Evolutionary conservation across 2,113 vertebrate genomes (phyloP), one percentile per base, ranked within the genome.

Genomic region (Brachyhypopomus occidentalis): DNA sequence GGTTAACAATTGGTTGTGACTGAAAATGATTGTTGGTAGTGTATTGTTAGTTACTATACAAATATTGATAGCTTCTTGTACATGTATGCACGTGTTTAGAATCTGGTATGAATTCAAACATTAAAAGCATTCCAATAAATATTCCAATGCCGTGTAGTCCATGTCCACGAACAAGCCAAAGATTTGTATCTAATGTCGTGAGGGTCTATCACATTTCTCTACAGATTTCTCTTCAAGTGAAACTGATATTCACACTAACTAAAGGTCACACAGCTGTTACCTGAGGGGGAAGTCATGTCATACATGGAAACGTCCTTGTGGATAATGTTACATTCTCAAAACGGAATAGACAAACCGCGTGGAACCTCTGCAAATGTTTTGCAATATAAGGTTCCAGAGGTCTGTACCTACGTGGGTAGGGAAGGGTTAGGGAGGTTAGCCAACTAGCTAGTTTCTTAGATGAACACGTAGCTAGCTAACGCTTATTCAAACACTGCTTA

Each of bases 381-480:
- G 8, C 17, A 30, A 55, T 17, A 41, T 62, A 81, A 80, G 55
- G 25, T 80, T 74, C 71, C n/a, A 73, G 79, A 66, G 1, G 59
- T 74, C 19, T 64, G 20, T 34, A 20, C 22, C 7, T 30, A 8
- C 30, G 19, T 52, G 8, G 7, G 12, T 64, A 30, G 17, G 25
- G 2, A 30, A 30, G 8, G 7, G 25, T 64, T 16, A 30, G 25
- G 23, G 23, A 25, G 23, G 23, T 64, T 27, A 12, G 8, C 23
- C 27, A 64, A 0, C 25, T 64, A 27, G 23, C 62, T 23, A 1
- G 20, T 63, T 20, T 23, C 8, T n/a, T 45, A 45, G 41, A 45
- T 11, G 41, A 45, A 11, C 41, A 45, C 41, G 5, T 22, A 16
- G 30, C 9, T 3, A 25, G 20, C 62, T 45, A 64, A 25, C 19